These are phyloP conservation scores for Lepisosteus oculatus DNA, from an alignment of 2,113 vertebrate genomes.

Conservation along the genomic window DNA sequence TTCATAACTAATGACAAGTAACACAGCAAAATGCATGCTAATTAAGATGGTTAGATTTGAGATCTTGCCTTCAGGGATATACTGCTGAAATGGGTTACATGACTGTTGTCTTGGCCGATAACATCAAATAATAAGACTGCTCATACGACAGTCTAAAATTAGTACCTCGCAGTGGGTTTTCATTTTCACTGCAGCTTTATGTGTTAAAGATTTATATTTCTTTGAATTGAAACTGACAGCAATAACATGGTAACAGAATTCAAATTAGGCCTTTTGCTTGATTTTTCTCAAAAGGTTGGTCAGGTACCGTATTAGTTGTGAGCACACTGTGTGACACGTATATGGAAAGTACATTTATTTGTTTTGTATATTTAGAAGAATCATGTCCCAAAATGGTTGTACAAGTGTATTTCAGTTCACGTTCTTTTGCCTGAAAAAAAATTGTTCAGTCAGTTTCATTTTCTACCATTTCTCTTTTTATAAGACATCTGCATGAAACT, in stretches of 20 bases:
- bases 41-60: not conserved
- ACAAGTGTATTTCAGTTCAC: not conserved
- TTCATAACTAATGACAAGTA: not conserved
- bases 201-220: not conserved
- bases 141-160: constrained; percentile 10
- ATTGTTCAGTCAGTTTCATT: too few relatives aligned
- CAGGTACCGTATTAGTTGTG: not conserved
- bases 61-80: not conserved
- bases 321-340: not conserved
- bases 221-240: constrained; percentile 10
- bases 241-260: not conserved
- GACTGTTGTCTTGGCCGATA: constrained; percentile 1
- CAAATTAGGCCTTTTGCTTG: not conserved
- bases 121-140: constrained; percentile 5
- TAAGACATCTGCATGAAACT: too few relatives aligned
- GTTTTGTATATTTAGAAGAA: not conserved
- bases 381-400: not conserved
- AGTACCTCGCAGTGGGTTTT: constrained; percentile 3
- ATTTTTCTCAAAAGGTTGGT: not conserved
- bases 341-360: not conserved
- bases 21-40: not conserved
- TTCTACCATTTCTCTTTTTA: too few relatives aligned
- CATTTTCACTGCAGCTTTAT: not conserved
- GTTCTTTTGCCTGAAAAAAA: not conserved
- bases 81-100: constrained; percentile 1